These are phyloP conservation scores for Catagonus wagneri DNA, from an alignment of 2,113 vertebrate species.

Conservation along the genomic window DNA sequence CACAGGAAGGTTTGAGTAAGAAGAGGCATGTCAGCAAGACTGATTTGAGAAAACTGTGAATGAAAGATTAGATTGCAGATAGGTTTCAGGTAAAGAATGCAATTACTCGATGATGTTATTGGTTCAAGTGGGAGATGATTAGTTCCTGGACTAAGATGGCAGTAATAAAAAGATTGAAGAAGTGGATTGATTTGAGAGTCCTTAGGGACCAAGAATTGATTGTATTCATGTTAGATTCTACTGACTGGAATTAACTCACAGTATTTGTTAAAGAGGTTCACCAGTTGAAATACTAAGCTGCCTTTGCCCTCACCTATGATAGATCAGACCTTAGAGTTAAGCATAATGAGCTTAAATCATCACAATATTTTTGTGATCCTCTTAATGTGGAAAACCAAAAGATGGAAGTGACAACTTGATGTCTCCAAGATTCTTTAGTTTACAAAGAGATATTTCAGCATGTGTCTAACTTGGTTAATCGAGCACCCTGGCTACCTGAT, in stretches of 20 bases:
- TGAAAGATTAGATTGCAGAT: conserved; percentile 31
- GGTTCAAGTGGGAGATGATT: conserved; percentile 40
- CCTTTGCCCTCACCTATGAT: background rate
- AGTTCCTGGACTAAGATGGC: background rate
- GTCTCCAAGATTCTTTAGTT: background rate
- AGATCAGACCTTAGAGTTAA: background rate
- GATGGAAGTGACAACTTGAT: background rate
- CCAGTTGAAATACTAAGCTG: background rate
- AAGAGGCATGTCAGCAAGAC: background rate
- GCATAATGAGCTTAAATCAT: background rate
- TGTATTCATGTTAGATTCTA: background rate
- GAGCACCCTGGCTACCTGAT: background rate
- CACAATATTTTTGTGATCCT: background rate
- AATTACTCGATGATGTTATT: conserved; percentile 16
- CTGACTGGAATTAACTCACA: background rate
- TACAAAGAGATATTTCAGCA: background rate
- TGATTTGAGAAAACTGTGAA: conserved; percentile 45
- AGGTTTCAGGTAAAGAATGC: conserved; percentile 20
- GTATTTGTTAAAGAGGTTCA: background rate
- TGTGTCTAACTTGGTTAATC: too few species aligned
- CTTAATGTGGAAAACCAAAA: background rate
- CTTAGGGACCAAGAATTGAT: background rate
- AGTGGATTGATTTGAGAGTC: background rate
- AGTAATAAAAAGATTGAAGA: conserved; percentile 52
- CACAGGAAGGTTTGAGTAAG: background rate